A percentile compares a stretch with the other conserved stretches of the same genome.
phyloP scores from a whole-genome alignment of 92 coral and sea anemone species.

The Palythoa caribaeorum region DNA sequence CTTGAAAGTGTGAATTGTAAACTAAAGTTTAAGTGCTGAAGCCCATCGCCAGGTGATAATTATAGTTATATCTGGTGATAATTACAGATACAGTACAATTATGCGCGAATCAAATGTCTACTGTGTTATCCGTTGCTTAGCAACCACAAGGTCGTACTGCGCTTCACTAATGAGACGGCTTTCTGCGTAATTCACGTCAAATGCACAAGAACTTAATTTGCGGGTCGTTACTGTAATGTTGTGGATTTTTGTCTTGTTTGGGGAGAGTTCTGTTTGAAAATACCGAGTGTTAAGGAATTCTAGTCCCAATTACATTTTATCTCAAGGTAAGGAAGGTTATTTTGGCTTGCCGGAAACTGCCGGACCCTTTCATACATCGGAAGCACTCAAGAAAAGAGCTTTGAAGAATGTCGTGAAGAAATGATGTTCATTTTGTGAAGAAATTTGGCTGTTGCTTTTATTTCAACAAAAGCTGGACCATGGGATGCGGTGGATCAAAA shows the following conservation, averaged over 20 bases:
- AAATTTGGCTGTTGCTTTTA: background rate
- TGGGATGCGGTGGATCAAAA: slow-evolving; percentile 45
- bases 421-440: background rate
- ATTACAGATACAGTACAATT: background rate
- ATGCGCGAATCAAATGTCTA: background rate
- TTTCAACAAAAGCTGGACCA: background rate
- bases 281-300: slow-evolving; percentile 19
- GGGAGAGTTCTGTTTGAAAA: background rate
- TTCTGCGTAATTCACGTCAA: background rate
- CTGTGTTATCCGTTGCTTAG: slow-evolving; percentile 6
- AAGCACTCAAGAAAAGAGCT: too few relatives aligned
- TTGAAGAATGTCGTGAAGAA: background rate
- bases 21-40: background rate
- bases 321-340: background rate
- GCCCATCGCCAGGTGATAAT: background rate
- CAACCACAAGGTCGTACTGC: background rate
- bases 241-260: background rate
- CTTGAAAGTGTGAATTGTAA: background rate
- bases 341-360: background rate
- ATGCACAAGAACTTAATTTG: background rate
- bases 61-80: background rate
- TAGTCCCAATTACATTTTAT: background rate
- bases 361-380: background rate
- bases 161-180: background rate
- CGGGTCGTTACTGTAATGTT: background rate